Evolutionary conservation across 2,797 vertebrate genomes (phyloP), one percentile per base, ranked within the genome.

Genomic region (Lophius americanus): DNA sequence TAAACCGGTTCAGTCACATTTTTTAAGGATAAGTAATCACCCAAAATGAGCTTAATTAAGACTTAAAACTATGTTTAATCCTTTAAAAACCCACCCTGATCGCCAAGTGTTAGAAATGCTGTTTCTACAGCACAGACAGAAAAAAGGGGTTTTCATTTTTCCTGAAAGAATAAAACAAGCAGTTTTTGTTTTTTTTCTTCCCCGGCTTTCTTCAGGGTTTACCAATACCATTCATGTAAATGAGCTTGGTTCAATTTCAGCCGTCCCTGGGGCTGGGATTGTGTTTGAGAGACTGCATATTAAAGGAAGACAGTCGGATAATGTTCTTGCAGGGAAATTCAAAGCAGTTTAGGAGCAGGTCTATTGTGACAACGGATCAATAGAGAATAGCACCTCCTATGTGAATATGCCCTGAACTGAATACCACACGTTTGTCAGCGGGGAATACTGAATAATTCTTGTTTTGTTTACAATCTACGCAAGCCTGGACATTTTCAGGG

Each of bases 241-340:
- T 88, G 79, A 88, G 88, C 68, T 51, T 76, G 74, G 74, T 84
- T 82, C 87, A 89, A 88, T 91, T 88, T 87, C 78, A 85, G 59
- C 78, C 73, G 68, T 89, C 88, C 88, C 89, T 60, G 61, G 70
- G 89, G 89, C 87, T 76, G 60, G 72, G 83, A 89, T 88, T 88
- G 82, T 76, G 84, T 80, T 82, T 42, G 68, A 60, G 67, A 75
- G 72, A 61, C 48, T 57, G 62, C 68, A 81, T 52, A 69, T 73
- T 76, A 81, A 78, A 70, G 53, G 77, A 84, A 84, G 78, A 87
- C 78, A 81, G 62, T 74, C 60, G 71, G 70, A 88, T 86, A 84
- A 82, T 76, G 78, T 82, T 83, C 83, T 84, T 64, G 46, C 64
- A 58, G 73, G 65, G 35, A 70, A 76, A 79, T 84, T 79, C 75